These are phyloP conservation scores for Megaceryle torquata DNA, from an alignment of 2,113 vertebrate genomes.

Conservation along the genomic window DNA sequence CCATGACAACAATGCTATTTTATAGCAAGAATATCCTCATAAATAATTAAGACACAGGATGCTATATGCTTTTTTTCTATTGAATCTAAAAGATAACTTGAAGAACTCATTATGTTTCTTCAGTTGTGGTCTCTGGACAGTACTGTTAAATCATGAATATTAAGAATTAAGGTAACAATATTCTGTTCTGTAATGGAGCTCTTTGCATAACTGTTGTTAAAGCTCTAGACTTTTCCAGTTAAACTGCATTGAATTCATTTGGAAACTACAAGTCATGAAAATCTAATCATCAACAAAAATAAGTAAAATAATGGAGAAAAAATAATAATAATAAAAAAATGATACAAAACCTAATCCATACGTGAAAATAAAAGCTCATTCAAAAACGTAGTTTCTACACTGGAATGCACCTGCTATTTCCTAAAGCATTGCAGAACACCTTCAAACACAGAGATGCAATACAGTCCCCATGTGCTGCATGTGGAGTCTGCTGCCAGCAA, in stretches of 20 bases:
- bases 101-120: constrained; percentile 39
- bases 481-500: neutral
- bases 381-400: accelerated
- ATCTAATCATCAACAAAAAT: neutral
- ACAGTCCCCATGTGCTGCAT: accelerated
- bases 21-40: constrained; percentile 52
- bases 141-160: constrained; percentile 2
- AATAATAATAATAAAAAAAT: too few species aligned
- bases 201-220: neutral
- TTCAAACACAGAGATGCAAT: accelerated
- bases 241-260: neutral
- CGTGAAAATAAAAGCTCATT: neutral
- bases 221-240: neutral
- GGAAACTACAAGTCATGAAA: neutral
- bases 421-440: neutral
- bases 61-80: constrained; percentile 48
- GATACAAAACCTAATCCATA: neutral
- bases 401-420: neutral
- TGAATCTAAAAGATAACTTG: constrained; percentile 45
- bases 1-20: constrained; percentile 76
- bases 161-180: neutral
- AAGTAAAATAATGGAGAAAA: neutral
- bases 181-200: neutral
- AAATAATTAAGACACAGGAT: constrained; percentile 67
- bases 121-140: neutral